Conservation (phyloP, 2,797 vertebrate species). For the Thaleichthys pacificus region DNA sequence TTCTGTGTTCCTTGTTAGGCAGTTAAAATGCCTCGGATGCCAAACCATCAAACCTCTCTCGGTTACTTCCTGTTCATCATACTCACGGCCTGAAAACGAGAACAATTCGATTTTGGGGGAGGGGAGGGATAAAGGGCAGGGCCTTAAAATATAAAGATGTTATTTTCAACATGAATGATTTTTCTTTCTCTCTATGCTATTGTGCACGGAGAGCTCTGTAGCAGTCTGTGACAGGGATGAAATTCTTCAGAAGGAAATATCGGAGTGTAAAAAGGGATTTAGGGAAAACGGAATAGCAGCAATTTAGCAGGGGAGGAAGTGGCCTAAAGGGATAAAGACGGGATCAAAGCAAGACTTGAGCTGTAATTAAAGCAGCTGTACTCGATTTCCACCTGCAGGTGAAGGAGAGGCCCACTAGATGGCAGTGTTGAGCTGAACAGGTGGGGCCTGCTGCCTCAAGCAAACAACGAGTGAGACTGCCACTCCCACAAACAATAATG, state of each 20-base stretch:
- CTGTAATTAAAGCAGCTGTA: not conserved
- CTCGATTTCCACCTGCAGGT: not conserved
- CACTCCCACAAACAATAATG: constrained; percentile 1
- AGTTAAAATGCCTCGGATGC: not conserved
- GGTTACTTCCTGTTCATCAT: not conserved
- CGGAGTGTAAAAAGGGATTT: not conserved
- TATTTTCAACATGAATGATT: not conserved
- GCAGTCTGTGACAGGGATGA: not conserved
- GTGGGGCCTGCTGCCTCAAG: not conserved
- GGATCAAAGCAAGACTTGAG: not conserved
- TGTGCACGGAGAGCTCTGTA: not conserved
- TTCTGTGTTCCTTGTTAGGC: not conserved
- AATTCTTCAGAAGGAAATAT: not conserved
- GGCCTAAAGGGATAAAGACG: not conserved
- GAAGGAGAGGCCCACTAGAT: not conserved
- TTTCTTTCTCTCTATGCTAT: not conserved
- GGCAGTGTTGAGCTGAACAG: constrained; percentile 1
- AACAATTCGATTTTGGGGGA: not conserved
- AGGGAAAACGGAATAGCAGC: not conserved
- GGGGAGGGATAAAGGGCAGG: not conserved
- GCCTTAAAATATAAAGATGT: not conserved
- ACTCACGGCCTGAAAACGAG: not conserved
- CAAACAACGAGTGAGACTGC: not conserved
- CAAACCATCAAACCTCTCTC: not conserved
- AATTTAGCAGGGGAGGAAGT: not conserved